Base-by-base conservation (phyloP, 2,113 vertebrate species). In the Deroptyus accipitrinus region DNA sequence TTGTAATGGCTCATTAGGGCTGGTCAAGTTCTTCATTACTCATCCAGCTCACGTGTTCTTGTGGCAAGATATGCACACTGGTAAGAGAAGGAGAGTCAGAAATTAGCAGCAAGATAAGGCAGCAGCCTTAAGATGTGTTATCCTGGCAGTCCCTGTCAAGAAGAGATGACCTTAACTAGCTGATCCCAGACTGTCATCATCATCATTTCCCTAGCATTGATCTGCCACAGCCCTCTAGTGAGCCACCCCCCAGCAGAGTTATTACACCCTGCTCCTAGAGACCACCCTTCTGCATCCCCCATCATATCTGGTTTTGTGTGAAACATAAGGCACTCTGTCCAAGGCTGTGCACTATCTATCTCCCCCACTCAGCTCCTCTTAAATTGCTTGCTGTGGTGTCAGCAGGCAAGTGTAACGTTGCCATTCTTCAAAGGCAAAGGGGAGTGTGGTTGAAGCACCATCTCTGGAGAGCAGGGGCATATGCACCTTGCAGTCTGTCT, bases 1-100 rank as follows among this genome's bases (percentile, higher is more conserved):
- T 95, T 95, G 87, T 95, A 95, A 94, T 96, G 94, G 93, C 83
- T 97, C 95, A 91, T 97, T 97, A 97, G 89, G 70, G 61, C 91
- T 94, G 92, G 89, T 94, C 49, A 72, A 85, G 90, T 83, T 96
- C 80, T 90, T 93, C 81, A 96, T 97, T 97, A 90, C 27, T 97
- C 67, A 96, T 80, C 84, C 66, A 79, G 72, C 88, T 94, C 73
- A 79, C 17, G 0, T 80, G 85, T 86, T 86, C n/a, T 35, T 54
- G 54, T 85, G 86, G 89, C 24, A 84, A 94, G 63, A 75, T 64
- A 69, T 44, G 52, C 42, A 30, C 33, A 3, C 20, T 5, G 2
- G 44, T 88, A 80, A 92, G 95, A 63, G 51, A 68, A 78, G 59
- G 31, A 83, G 46, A 69, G 44, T 70, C 64, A 49, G 49, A 75